phyloP scores from a whole-genome alignment of 2,113 vertebrate genomes.

The Corythornis vintsioides region DNA sequence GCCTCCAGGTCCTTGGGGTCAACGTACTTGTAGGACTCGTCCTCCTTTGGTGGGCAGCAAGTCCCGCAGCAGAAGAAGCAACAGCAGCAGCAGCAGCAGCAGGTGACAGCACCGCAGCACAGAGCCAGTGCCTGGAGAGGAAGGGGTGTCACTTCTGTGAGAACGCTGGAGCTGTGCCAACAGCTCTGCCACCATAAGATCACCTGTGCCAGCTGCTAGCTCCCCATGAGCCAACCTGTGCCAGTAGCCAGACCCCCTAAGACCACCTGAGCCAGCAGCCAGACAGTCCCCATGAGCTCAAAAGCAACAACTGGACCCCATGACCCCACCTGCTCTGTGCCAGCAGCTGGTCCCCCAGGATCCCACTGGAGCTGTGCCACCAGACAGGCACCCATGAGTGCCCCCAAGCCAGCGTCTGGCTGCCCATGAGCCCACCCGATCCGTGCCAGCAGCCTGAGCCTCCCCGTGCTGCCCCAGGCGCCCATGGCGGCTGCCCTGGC shows the following conservation, averaged over 20 bases:
- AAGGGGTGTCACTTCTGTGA: neutral
- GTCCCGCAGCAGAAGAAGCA: constrained; percentile 91
- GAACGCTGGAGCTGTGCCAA: no score
- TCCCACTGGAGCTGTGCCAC: neutral
- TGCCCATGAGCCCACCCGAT: neutral
- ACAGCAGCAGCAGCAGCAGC: constrained; percentile 93
- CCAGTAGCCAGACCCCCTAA: neutral
- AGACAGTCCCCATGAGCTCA: neutral
- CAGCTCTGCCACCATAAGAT: neutral
- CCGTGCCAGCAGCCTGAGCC: neutral
- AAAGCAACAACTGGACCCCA: neutral
- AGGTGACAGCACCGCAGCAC: constrained; percentile 82
- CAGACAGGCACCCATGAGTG: neutral
- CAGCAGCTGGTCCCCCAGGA: neutral
- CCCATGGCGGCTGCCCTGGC: neutral
- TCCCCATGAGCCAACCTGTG: neutral
- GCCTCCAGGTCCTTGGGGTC: constrained; percentile 84
- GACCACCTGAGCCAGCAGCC: neutral
- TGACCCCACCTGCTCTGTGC: neutral
- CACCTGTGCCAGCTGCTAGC: neutral
- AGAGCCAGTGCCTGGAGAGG: constrained; percentile 75
- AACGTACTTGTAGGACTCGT: constrained; percentile 80
- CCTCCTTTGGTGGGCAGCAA: constrained; percentile 83
- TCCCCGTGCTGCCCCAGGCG: neutral
- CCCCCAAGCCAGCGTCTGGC: neutral